phyloP scores from a whole-genome alignment of 2,113 vertebrate genomes.

The Urocitellus parryii region DNA sequence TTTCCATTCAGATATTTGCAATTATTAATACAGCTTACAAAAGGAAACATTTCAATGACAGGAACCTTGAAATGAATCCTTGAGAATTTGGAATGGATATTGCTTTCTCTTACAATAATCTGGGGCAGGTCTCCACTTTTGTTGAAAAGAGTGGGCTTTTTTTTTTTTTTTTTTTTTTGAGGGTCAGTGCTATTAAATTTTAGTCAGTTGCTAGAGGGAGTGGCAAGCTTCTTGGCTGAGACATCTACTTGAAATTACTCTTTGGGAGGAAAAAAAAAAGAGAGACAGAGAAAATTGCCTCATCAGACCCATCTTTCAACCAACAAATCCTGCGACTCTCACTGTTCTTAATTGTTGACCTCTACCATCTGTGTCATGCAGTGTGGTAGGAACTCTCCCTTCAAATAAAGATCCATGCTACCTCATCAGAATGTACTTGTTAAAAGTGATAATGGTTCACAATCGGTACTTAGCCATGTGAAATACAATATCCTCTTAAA shows the following conservation, averaged over 20 bases:
- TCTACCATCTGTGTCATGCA: constrained; percentile 60
- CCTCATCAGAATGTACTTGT: constrained; percentile 79
- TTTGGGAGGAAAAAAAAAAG: constrained; percentile 52
- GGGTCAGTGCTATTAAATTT: constrained; percentile 64
- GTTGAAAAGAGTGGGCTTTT: constrained; percentile 38
- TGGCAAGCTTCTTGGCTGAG: constrained; percentile 67
- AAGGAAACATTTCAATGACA: constrained; percentile 77
- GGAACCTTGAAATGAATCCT: constrained; percentile 76
- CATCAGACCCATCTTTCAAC: constrained; percentile 80
- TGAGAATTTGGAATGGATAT: constrained; percentile 71
- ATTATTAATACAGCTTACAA: constrained; percentile 66
- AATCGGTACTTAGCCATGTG: constrained; percentile 61
- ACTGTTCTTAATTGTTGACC: constrained; percentile 79
- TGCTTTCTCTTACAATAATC: constrained; percentile 28
- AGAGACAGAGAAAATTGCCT: constrained; percentile 69
- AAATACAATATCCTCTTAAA: constrained; percentile 72
- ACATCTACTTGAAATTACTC: constrained; percentile 71
- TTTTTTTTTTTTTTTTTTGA: constrained; percentile 3
- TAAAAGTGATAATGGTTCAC: constrained; percentile 74
- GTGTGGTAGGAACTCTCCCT: constrained; percentile 67
- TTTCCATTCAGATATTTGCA: constrained; percentile 61
- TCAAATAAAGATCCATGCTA: constrained; percentile 68
- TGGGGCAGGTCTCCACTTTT: constrained; percentile 47
- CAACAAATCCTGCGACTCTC: constrained; percentile 73
- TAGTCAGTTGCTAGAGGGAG: constrained; percentile 68